Conservation (phyloP, 2,888 invertebrate genomes). For the Parascotia fuliginaria region DNA sequence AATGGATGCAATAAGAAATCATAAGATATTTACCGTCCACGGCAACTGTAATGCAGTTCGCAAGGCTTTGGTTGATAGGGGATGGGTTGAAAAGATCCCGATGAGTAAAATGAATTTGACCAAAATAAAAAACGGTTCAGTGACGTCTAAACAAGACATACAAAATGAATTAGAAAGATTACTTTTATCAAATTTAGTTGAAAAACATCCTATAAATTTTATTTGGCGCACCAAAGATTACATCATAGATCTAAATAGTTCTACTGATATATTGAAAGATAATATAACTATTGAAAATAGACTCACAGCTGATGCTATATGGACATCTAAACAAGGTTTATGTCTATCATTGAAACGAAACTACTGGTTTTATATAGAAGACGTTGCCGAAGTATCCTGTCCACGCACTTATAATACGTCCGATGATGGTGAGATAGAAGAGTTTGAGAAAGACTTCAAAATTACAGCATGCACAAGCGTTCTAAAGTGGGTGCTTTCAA, state of each 20-base stretch:
- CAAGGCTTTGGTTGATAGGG: constrained; percentile 86
- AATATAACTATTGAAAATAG: constrained; percentile 66
- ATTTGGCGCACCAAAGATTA: constrained; percentile 69
- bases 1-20: constrained; percentile 73
- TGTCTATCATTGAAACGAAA: constrained; percentile 85
- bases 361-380: constrained; percentile 87
- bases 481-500: constrained; percentile 86
- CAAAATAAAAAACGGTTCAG: constrained; percentile 62
- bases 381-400: constrained; percentile 87
- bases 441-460: constrained; percentile 90
- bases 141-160: constrained; percentile 54
- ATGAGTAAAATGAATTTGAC: constrained; percentile 66
- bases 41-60: constrained; percentile 83
- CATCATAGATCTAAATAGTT: constrained; percentile 31
- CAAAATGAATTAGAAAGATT: constrained; percentile 68
- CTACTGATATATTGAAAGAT: constrained; percentile 58
- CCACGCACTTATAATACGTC: constrained; percentile 90
- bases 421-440: constrained; percentile 83
- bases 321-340: constrained; percentile 79
- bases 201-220: constrained; percentile 68
- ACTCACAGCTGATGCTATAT: constrained; percentile 66
- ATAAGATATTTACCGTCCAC: constrained; percentile 84
- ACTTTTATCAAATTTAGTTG: constrained; percentile 72
- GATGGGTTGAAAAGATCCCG: constrained; percentile 91
- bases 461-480: constrained; percentile 92